Evolutionary conservation across 92 coral and sea anemone genomes (phyloP), one percentile per base, ranked within the genome.

Genomic region (Paramuricea clavata): DNA sequence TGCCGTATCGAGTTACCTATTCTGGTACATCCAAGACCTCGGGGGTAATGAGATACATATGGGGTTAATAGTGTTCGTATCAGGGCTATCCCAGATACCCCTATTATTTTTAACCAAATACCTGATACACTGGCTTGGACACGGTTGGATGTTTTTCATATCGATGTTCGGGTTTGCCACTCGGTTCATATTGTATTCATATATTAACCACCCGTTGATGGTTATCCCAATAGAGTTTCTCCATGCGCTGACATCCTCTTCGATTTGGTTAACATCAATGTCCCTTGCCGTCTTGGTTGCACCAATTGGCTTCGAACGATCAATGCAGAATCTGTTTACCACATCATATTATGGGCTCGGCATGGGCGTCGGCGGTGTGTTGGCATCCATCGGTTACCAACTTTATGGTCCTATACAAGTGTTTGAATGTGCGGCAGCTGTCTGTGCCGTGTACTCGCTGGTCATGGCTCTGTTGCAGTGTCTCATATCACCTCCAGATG

Each of bases 11-110:
- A 97, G 89, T 68, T 97, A 87, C 64, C 89, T 97, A 93, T 94
- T 97, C 97, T 97, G 99, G 99, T 97, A 97, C 75, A 81, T 97
- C 13, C 95, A 91, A 34, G 99, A 97, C 81, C 92, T 97, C 34
- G 92, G 92, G 21, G 93, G 95, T 13, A 90, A 95, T 30, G 88
- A 88, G 21, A 74, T 88, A 32, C 90, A 93, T 21, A 94, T 97
- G 99, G 98, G 92, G 15, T 81, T 93, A 10, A 90, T 94, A 73
- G 67, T 97, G 27, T 87, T 86, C 4, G 41, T 92, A 35, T 85
- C 88, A 17, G 97, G 94, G 2, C 86, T 92, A 73, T 95, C 98
- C 19, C 98, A 94, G 89, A 89, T 97, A 69, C 76, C 92, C 41
- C 89, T 89, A 91, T 87, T 83, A 39, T 90, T 81, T 68, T 52